Evolutionary conservation across 2,888 invertebrate genomes (phyloP), one percentile per base, ranked within the genome.

Genomic region (Drosophila quasianomalipes): DNA sequence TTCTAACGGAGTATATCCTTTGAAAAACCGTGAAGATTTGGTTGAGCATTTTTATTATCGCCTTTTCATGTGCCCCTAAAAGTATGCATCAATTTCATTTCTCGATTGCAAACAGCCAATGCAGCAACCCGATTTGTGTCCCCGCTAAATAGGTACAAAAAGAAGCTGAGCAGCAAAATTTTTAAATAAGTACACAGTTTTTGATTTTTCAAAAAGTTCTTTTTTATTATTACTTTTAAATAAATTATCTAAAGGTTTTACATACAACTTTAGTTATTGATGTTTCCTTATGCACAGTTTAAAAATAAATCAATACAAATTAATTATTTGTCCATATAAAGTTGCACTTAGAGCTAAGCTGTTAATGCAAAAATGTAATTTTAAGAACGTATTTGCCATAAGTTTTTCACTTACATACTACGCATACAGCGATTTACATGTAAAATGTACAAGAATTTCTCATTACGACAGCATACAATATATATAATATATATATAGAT

Each of bases 221-320:
- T 59, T 79, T 74, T 78, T 62, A 76, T 80, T 85, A 84, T 73
- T 89, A 82, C 74, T 84, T 89, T 89, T 89, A 84, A 86, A 89
- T 86, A 86, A 86, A 85, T 83, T 86, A 89, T 86, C 83, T 83
- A 83, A 86, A 82, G 81, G 83, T 76, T 84, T 81, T 79, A 77
- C 59, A 76, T 74, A 64, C 81, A 86, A 85, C 74, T 85, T 73
- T 75, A 83, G 81, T 83, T 79, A 72, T 83, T 71, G 57, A 75
- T 51, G 66, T 61, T 57, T 69, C 35, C 69, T 64, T 73, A 75
- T 62, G 71, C 68, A 49, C 68, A 75, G 67, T 76, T 60, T 64
- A 67, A 73, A 70, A 64, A 62, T 70, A 52, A 74, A 71, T 70
- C 55, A 68, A 81, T 66, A 54, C 60, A 70, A 72, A 63, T 67